phyloP scores from a whole-genome alignment of 2,797 vertebrate species.

The Clamator glandarius region DNA sequence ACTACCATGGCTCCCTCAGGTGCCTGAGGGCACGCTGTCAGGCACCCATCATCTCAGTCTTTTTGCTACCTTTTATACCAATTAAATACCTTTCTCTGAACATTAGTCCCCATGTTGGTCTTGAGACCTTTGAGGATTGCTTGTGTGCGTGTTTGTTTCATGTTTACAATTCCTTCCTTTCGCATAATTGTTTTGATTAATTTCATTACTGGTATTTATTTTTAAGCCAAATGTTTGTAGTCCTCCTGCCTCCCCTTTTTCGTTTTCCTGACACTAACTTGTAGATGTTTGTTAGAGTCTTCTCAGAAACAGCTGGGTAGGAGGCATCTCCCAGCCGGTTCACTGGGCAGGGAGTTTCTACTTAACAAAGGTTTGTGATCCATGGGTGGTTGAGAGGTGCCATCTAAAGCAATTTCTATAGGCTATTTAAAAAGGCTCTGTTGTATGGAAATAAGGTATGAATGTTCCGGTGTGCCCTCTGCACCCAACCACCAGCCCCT shows the following conservation, averaged over 20 bases:
- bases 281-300: slow-evolving; percentile 73
- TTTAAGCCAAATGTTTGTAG: slow-evolving; percentile 81
- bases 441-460: slow-evolving; percentile 18
- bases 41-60: slow-evolving; percentile 43
- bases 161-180: slow-evolving; percentile 78
- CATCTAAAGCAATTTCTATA: slow-evolving; percentile 26
- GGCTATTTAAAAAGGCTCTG: slow-evolving; percentile 46
- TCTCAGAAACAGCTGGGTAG: slow-evolving; percentile 66
- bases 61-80: slow-evolving; percentile 79
- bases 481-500: background rate
- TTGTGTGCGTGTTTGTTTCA: slow-evolving; percentile 58
- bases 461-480: slow-evolving; percentile 1
- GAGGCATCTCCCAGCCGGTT: slow-evolving; percentile 32
- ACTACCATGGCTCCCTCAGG: background rate
- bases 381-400: slow-evolving; percentile 3
- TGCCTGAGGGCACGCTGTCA: background rate
- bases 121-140: slow-evolving; percentile 72
- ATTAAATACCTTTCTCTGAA: slow-evolving; percentile 85
- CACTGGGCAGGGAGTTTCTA: slow-evolving; percentile 27
- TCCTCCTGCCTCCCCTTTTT: slow-evolving; percentile 59
- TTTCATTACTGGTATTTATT: slow-evolving; percentile 84
- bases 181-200: slow-evolving; percentile 75
- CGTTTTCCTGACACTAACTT: slow-evolving; percentile 77
- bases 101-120: slow-evolving; percentile 69
- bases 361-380: slow-evolving; percentile 20